Evolutionary conservation across 2,113 vertebrate species (phyloP).

Genomic region (Rhinogobius similis): DNA sequence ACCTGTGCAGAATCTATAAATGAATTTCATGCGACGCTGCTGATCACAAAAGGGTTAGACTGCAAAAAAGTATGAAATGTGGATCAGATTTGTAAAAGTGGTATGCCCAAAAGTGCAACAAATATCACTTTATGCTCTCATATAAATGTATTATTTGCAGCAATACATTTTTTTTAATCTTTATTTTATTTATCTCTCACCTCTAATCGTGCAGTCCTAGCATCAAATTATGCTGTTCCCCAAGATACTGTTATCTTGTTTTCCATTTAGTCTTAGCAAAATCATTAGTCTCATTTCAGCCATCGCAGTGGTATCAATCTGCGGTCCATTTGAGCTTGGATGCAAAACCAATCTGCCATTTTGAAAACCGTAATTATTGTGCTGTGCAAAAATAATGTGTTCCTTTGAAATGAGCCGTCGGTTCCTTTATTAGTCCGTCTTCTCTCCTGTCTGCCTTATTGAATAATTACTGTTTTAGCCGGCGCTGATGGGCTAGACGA

Average conservation of each 20-base stretch:
- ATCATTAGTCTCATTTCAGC: not conserved
- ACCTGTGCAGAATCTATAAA: no score
- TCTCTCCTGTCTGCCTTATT: not conserved
- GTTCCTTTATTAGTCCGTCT: slow-evolving; percentile 2
- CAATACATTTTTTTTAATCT: no score
- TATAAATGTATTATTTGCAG: no score
- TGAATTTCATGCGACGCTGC: no score
- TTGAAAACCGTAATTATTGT: slow-evolving; percentile 1
- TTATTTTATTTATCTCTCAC: not conserved
- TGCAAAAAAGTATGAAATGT: no score
- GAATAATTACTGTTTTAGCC: not conserved
- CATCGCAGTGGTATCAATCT: not conserved
- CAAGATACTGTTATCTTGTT: not conserved
- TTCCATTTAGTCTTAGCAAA: not conserved
- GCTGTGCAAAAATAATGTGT: slow-evolving; percentile 5
- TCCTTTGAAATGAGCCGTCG: slow-evolving; percentile 2
- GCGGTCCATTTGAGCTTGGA: not conserved
- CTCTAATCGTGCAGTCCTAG: not conserved
- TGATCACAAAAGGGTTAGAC: no score
- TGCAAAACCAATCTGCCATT: not conserved
- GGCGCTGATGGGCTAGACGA: not conserved
- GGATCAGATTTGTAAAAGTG: no score
- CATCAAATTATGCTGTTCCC: not conserved
- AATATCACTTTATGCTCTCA: no score
- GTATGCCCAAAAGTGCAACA: no score